Percentiles rank a stretch among this genome's conserved stretches.
phyloP scores from a whole-genome alignment of 2,797 vertebrate species.

The Gila robusta region DNA sequence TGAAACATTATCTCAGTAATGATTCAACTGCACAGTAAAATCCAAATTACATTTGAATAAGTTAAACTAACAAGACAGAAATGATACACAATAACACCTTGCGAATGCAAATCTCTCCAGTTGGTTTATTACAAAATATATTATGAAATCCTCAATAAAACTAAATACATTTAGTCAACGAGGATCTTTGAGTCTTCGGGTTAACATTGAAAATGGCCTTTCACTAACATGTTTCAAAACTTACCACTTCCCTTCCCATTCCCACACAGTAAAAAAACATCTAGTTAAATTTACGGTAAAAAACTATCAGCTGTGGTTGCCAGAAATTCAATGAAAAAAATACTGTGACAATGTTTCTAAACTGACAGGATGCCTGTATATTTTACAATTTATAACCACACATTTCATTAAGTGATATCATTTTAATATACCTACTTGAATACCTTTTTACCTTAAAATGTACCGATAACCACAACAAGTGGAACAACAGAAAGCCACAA shows the following conservation, averaged over 20 bases:
- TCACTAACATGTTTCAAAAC: not conserved
- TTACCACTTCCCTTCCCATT: not conserved
- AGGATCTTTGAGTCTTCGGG: not conserved
- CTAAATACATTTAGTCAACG: not conserved
- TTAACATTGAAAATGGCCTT: not conserved
- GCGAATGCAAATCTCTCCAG: not conserved
- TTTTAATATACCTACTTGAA: not conserved
- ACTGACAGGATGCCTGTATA: not conserved
- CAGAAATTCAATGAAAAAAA: not conserved
- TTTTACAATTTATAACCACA: not conserved
- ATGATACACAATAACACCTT: not conserved
- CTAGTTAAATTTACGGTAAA: not conserved
- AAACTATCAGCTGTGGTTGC: not conserved
- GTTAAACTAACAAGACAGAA: not conserved
- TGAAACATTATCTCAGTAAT: slow-evolving; percentile 9
- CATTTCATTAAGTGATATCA: not conserved
- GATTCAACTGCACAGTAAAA: slow-evolving; percentile 5
- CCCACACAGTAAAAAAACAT: not conserved
- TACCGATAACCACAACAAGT: not conserved
- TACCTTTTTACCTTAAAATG: not conserved
- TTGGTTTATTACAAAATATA: not conserved
- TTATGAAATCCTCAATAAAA: not conserved
- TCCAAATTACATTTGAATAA: slow-evolving; percentile 14
- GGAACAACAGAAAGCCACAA: not conserved
- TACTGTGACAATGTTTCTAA: not conserved